phyloP scores from a whole-genome alignment of 2,797 vertebrate genomes.

The Gambelia wislizenii region DNA sequence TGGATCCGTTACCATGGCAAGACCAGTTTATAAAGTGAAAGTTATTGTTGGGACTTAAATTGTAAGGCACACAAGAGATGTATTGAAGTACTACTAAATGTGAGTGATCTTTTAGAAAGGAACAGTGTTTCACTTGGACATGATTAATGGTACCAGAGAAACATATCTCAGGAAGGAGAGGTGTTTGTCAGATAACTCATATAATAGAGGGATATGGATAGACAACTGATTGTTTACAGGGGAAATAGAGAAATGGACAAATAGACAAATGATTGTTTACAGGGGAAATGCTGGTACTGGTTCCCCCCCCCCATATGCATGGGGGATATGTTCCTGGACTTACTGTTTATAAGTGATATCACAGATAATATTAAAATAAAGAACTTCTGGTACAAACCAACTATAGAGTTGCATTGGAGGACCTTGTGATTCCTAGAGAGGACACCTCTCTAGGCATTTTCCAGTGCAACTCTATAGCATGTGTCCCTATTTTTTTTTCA shows the following conservation, averaged over 20 bases:
- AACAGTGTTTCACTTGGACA: neutral
- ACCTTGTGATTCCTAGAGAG: too few relatives aligned
- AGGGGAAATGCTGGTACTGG: too few relatives aligned
- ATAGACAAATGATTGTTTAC: neutral
- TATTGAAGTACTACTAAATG: slow-evolving; percentile 3
- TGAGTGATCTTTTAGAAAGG: neutral
- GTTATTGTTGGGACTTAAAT: neutral
- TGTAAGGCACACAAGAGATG: neutral
- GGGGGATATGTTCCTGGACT: too few relatives aligned
- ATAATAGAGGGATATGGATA: neutral
- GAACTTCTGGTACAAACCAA: too few relatives aligned
- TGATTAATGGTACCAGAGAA: neutral
- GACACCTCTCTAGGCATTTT: too few relatives aligned
- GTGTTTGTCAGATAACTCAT: neutral
- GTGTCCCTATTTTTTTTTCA: too few relatives aligned
- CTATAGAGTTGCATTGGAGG: too few relatives aligned
- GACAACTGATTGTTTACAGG: neutral
- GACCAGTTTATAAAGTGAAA: neutral
- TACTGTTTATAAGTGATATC: too few relatives aligned
- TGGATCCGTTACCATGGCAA: slow-evolving; percentile 4
- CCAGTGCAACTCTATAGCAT: too few relatives aligned
- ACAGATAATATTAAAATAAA: too few relatives aligned
- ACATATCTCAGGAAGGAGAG: neutral
- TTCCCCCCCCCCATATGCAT: too few relatives aligned
- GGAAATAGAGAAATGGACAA: neutral